Conservation (phyloP, 1,140 invertebrate genomes). For the Hypsibius dujardini region DNA sequence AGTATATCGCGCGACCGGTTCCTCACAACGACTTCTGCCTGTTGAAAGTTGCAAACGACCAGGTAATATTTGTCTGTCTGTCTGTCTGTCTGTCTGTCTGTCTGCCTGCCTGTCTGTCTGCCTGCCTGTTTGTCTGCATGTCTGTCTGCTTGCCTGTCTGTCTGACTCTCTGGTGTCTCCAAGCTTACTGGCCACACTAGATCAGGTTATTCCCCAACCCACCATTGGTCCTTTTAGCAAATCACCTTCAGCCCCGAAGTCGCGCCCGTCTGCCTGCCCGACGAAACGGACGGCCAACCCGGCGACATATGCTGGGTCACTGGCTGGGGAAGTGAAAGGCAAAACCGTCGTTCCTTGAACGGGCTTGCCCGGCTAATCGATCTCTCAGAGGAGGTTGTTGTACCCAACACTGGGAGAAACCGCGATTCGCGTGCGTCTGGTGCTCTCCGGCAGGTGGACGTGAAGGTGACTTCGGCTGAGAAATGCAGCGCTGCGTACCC, state of each 20-base stretch:
- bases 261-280: constrained; percentile 3
- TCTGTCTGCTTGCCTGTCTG: too few species aligned
- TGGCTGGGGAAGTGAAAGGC: not conserved
- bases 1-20: not conserved
- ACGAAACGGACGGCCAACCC: not conserved
- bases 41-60: not conserved
- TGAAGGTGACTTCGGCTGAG: not conserved
- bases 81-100: too few species aligned
- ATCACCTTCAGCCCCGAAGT: not conserved
- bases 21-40: not conserved
- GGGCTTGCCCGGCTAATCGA: not conserved
- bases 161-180: not conserved
- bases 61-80: not conserved
- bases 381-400: not conserved
- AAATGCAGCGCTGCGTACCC: not conserved
- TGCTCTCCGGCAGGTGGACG: not conserved
- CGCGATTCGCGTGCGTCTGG: not conserved
- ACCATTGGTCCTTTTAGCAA: not conserved
- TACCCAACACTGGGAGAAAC: not conserved
- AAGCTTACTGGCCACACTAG: not conserved
- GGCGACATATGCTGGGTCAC: not conserved
- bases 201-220: not conserved
- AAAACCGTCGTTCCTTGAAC: not conserved
- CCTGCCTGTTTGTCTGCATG: too few species aligned
- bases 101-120: too few species aligned